Percentiles rank a stretch among this genome's conserved stretches.
phyloP scores from a whole-genome alignment of 2,888 invertebrate genomes.

The Aphodius sticticus region DNA sequence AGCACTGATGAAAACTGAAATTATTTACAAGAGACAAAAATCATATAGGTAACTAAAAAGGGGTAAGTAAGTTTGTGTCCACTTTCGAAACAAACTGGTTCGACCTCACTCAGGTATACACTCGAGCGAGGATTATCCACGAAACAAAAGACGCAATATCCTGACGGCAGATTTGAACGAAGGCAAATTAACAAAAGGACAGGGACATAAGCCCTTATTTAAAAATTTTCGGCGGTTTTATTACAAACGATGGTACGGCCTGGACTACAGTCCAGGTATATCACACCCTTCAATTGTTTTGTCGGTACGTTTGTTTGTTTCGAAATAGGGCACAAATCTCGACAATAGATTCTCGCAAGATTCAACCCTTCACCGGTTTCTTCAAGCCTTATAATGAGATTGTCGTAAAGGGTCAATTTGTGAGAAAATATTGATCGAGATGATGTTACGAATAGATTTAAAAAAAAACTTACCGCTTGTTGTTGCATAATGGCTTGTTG shows the following conservation, averaged over 20 bases:
- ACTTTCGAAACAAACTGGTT: neutral
- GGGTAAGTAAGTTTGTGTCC: neutral
- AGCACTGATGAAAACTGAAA: conserved; percentile 1
- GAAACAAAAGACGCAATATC: neutral
- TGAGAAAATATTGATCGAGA: neutral
- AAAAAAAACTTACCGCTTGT: conserved; percentile 66
- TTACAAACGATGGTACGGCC: neutral
- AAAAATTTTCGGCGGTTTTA: neutral
- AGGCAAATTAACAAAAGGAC: conserved; percentile 4
- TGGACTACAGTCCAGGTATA: neutral
- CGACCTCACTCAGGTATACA: neutral
- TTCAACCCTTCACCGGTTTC: neutral
- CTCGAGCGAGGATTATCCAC: neutral
- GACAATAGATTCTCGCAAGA: neutral
- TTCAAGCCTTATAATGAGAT: neutral
- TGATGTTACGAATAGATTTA: neutral
- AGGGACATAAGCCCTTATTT: neutral
- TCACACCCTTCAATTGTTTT: neutral
- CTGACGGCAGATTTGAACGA: neutral
- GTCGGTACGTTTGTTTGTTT: neutral
- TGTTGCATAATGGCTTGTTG: conserved; percentile 76
- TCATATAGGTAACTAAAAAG: neutral
- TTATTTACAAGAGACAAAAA: neutral
- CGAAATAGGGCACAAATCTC: conserved; percentile 4
- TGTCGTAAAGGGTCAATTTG: neutral